A percentile compares a stretch with the other conserved stretches of the same genome.
Evolutionary conservation across 2,888 invertebrate genomes (phyloP).

Genomic region (Lasioglossum villosulum): DNA sequence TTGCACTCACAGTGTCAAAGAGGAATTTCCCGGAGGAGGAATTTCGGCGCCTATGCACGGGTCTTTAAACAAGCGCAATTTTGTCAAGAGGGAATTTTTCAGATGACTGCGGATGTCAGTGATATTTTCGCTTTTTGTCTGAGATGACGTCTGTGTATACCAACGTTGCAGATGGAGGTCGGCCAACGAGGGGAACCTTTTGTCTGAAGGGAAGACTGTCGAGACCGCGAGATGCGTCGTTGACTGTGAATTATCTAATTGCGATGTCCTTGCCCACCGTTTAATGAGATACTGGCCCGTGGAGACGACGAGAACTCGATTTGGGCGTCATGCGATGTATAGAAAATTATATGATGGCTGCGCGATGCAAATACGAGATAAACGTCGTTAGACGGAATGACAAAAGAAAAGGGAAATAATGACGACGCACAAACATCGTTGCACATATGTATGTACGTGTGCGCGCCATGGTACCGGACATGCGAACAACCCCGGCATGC

Average conservation of each 20-base stretch:
- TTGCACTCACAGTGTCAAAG: neutral
- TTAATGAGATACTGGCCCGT: slow-evolving; percentile 40
- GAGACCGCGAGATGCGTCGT: slow-evolving; percentile 12
- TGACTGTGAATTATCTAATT: slow-evolving; percentile 50
- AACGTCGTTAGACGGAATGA: neutral
- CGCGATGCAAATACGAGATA: slow-evolving; percentile 1
- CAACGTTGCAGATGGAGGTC: neutral
- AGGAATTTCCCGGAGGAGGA: neutral
- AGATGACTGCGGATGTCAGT: neutral
- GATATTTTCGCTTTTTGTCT: neutral
- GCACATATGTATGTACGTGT: neutral
- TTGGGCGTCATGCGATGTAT: neutral
- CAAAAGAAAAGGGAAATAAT: slow-evolving; percentile 9
- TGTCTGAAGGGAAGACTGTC: slow-evolving; percentile 16
- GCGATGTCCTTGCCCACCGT: slow-evolving; percentile 13
- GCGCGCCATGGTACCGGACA: neutral
- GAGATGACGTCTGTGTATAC: neutral
- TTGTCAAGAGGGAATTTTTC: neutral
- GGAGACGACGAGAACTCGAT: slow-evolving; percentile 5
- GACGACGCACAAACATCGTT: neutral
- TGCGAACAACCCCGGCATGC: neutral
- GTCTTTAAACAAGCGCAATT: neutral
- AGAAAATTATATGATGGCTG: slow-evolving; percentile 17
- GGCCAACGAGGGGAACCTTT: neutral
- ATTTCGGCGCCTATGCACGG: neutral